Percentiles rank a stretch among this genome's conserved stretches.
Evolutionary conservation across 2,113 vertebrate species (phyloP).

Genomic region (Chaenocephalus aceratus): DNA sequence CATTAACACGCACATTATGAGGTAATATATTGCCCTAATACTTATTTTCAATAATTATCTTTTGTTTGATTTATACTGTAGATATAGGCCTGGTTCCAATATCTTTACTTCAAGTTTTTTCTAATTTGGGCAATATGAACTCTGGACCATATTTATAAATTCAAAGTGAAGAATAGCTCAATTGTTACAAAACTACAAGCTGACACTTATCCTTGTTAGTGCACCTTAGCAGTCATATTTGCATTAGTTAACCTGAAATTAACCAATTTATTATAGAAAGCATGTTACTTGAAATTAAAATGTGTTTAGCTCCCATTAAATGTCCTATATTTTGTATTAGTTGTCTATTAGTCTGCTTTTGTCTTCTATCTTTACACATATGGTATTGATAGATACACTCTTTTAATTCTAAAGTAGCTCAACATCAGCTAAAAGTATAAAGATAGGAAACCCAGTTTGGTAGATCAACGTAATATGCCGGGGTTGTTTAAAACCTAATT

Average conservation of each 20-base stretch:
- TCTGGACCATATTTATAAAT: not conserved
- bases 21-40: not conserved
- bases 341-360: too few species aligned
- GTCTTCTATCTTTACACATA: too few species aligned
- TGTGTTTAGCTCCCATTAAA: too few species aligned
- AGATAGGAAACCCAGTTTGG: not conserved
- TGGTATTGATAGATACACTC: too few species aligned
- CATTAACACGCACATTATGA: constrained; percentile 22
- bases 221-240: not conserved
- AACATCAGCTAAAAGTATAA: too few species aligned
- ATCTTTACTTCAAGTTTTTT: not conserved
- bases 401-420: too few species aligned
- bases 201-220: not conserved
- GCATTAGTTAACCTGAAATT: not conserved
- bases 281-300: too few species aligned
- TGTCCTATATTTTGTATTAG: too few species aligned
- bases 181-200: not conserved
- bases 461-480: not conserved
- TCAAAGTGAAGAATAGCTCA: not conserved
- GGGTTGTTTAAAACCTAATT: not conserved
- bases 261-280: not conserved
- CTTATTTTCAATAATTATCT: not conserved
- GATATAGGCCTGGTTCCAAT: not conserved
- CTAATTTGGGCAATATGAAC: constrained; percentile 1
- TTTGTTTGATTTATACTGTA: not conserved